phyloP scores from a whole-genome alignment of 1,140 invertebrate species.

The Caenorhabditis remanei region DNA sequence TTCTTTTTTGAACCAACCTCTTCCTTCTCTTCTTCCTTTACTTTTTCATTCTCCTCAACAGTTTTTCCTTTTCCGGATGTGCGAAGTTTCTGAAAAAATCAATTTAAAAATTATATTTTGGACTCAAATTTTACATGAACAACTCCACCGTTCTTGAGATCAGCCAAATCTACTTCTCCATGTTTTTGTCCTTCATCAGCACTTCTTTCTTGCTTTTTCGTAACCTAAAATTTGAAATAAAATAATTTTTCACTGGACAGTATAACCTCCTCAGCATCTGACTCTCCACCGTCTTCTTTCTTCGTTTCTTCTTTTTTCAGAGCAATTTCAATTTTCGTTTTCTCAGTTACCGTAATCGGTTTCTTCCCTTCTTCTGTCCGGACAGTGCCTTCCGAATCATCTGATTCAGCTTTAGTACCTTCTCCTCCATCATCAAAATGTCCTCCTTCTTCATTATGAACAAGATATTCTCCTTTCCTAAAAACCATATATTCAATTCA shows the following conservation, averaged over 20 bases:
- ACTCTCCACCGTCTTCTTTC: not conserved
- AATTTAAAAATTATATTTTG: not conserved
- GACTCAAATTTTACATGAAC: not conserved
- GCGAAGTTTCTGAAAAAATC: not conserved
- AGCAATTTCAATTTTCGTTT: not conserved
- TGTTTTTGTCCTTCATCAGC: not conserved
- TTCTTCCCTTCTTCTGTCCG: not conserved
- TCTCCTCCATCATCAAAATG: not conserved
- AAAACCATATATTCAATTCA: not conserved
- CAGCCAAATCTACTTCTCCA: constrained; percentile 10
- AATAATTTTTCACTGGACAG: not conserved
- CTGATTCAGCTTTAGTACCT: not conserved
- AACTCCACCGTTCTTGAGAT: not conserved
- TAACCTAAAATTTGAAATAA: not conserved
- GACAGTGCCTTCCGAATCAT: not conserved
- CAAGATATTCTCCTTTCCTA: not conserved
- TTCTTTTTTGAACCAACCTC: too few species aligned
- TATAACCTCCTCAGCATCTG: not conserved
- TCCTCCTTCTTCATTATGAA: constrained; percentile 36
- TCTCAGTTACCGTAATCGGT: not conserved
- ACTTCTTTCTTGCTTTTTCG: not conserved
- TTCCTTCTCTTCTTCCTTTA: not conserved
- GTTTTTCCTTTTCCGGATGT: constrained; percentile 13
- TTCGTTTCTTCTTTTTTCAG: not conserved
- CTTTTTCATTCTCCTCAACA: not conserved